Evolutionary conservation across 1,140 invertebrate genomes (phyloP).

Genomic region (Planococcus citri): DNA sequence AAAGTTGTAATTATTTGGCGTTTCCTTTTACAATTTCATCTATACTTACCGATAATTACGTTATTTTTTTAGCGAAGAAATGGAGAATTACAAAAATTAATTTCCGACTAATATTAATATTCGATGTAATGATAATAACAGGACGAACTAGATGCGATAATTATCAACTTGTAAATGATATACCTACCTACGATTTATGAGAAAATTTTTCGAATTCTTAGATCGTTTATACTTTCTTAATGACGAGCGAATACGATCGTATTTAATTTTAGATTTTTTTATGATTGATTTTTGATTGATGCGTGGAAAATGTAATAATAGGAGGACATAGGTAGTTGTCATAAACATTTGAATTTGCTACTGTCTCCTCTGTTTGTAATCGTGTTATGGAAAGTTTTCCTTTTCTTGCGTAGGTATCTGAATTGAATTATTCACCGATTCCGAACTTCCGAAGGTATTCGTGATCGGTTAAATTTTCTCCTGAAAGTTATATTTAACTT

Average conservation of each 20-base stretch:
- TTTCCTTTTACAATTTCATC: too few species aligned
- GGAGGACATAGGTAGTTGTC: not conserved
- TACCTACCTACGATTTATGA: not conserved
- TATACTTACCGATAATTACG: not conserved
- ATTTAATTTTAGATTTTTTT: not conserved
- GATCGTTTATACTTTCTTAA: not conserved
- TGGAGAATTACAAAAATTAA: not conserved
- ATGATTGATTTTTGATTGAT: not conserved
- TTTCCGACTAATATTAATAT: not conserved
- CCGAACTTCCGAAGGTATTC: too few species aligned
- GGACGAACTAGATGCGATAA: not conserved
- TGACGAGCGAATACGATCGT: not conserved
- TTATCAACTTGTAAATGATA: not conserved
- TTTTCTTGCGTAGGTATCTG: too few species aligned
- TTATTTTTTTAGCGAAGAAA: not conserved
- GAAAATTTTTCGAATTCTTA: not conserved
- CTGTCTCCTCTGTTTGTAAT: too few species aligned
- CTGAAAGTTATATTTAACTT: too few species aligned
- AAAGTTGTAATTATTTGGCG: not conserved
- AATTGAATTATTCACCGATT: too few species aligned
- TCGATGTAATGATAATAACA: not conserved
- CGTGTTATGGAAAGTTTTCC: too few species aligned
- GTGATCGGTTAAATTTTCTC: too few species aligned
- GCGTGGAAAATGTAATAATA: not conserved
- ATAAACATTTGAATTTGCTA: not conserved